Conservation (phyloP, 2,888 invertebrate species). For the Macrophya annulata region DNA sequence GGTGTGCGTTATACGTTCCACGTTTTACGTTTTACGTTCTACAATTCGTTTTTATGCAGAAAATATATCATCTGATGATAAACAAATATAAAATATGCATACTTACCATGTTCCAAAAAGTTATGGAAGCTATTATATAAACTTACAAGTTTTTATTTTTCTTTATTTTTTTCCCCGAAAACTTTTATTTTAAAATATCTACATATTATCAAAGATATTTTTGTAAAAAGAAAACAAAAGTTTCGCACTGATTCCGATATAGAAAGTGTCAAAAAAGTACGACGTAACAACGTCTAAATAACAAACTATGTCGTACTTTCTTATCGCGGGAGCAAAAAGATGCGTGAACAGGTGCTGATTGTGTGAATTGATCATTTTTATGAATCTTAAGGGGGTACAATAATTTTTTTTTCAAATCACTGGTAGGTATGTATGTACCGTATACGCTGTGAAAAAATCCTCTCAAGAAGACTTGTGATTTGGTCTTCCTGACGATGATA, state of each 20-base stretch:
- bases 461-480: neutral
- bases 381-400: neutral
- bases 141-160: neutral
- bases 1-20: neutral
- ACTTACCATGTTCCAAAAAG: neutral
- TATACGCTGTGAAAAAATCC: neutral
- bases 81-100: too few species aligned
- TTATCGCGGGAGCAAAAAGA: neutral
- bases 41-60: neutral
- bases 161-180: too few species aligned
- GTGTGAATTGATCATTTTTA: neutral
- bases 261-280: neutral
- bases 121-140: neutral
- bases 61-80: neutral
- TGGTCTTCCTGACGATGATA: neutral
- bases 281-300: neutral
- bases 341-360: neutral
- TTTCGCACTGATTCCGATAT: neutral
- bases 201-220: neutral
- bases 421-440: too few species aligned
- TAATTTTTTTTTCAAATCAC: neutral
- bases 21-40: neutral
- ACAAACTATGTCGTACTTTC: too few species aligned
- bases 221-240: neutral
- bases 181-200: slow-evolving; percentile 9